phyloP scores from a whole-genome alignment of 2,797 vertebrate genomes.

The Brotula barbata region DNA sequence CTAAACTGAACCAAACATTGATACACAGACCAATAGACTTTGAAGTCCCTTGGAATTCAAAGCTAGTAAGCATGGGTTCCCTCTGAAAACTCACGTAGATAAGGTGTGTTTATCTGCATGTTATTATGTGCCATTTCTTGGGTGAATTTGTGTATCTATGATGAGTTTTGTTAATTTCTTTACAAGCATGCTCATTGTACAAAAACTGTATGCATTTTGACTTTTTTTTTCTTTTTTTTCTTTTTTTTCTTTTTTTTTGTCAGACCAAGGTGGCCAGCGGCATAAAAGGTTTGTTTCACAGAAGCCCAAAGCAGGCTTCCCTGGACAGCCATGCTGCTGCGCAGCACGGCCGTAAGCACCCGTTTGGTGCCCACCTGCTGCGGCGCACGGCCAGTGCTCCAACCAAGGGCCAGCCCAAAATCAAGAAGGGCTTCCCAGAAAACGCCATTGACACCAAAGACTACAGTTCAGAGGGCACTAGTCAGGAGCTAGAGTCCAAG shows the following conservation, averaged over 20 bases:
- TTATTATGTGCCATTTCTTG: neutral
- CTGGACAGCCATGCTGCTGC: conserved; percentile 99
- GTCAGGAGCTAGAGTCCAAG: conserved; percentile 82
- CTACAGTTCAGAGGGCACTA: conserved; percentile 83
- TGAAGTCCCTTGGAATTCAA: conserved; percentile 44
- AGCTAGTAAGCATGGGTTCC: conserved; percentile 23
- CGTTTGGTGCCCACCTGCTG: conserved; percentile 93
- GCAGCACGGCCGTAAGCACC: conserved; percentile 88
- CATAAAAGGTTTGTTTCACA: conserved; percentile 98
- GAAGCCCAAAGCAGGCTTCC: conserved; percentile 96
- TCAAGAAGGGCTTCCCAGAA: conserved; percentile 89
- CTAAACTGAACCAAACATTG: neutral
- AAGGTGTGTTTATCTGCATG: conserved; percentile 25
- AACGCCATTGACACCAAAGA: conserved; percentile 88
- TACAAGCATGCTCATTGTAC: conserved; percentile 50
- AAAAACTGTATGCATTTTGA: conserved; percentile 8
- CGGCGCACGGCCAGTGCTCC: conserved; percentile 96
- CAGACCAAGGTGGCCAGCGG: conserved; percentile 91
- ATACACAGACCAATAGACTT: conserved; percentile 9
- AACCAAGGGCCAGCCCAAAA: conserved; percentile 92
- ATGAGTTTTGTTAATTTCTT: conserved; percentile 4
- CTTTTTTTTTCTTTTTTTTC: neutral
- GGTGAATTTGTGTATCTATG: conserved; percentile 3
- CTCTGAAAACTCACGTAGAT: conserved; percentile 22
- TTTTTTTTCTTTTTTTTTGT: conserved; percentile 47